These are phyloP conservation scores for Pavo muticus DNA, from an alignment of 2,113 vertebrate genomes.

Conservation along the genomic window DNA sequence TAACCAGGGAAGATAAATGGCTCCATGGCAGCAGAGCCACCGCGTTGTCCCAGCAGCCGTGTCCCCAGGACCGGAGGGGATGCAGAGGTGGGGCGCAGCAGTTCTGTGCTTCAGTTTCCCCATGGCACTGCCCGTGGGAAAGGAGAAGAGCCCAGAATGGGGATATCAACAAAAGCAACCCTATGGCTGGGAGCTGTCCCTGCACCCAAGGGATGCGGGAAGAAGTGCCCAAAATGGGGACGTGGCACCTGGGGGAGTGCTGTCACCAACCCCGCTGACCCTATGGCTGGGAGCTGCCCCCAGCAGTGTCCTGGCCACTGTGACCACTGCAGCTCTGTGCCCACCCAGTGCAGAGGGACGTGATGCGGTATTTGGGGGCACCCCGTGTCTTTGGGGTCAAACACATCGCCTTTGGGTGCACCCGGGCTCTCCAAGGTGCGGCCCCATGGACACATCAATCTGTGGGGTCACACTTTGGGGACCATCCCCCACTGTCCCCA, in stretches of 20 bases:
- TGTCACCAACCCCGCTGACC: not conserved
- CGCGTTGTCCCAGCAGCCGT: rapidly evolving
- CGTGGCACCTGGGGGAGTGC: rapidly evolving
- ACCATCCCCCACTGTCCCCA: not conserved
- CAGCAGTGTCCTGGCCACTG: not conserved
- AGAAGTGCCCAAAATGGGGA: not conserved
- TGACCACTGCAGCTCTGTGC: rapidly evolving
- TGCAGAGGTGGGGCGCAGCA: not conserved
- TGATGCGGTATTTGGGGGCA: not conserved
- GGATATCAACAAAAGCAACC: not conserved
- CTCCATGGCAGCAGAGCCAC: not conserved
- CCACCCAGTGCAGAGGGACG: not conserved
- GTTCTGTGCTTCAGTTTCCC: not conserved
- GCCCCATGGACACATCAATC: not conserved
- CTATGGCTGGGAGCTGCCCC: not conserved
- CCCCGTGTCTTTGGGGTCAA: not conserved
- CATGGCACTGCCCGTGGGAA: rapidly evolving
- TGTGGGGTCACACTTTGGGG: not conserved
- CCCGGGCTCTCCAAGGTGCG: not conserved
- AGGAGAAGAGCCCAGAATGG: not conserved
- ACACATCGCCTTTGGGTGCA: not conserved
- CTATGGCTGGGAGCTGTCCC: not conserved
- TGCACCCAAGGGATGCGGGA: too few relatives aligned
- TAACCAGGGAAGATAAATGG: slow-evolving; percentile 63
- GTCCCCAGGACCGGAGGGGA: not conserved